These are phyloP conservation scores for Oedothorax gibbosus DNA, from an alignment of 1,140 invertebrate genomes.

Conservation along the genomic window DNA sequence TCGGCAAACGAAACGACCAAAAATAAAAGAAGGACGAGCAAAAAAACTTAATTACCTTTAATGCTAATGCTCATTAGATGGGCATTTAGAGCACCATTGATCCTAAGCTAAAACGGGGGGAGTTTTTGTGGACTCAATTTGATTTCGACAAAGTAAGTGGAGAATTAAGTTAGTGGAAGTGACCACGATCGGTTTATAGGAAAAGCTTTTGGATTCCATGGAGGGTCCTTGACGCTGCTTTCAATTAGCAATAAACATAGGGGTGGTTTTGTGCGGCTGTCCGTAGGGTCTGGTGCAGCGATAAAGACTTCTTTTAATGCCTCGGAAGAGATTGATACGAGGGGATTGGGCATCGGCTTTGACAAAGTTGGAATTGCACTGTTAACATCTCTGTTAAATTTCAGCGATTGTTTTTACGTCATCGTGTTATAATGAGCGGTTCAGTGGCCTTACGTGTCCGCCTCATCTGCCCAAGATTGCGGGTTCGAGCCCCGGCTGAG, in stretches of 20 bases:
- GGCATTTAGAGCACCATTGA: conserved; percentile 54
- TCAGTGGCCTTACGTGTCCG: too few relatives aligned
- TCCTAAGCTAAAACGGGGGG: conserved; percentile 36
- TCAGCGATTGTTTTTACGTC: too few relatives aligned
- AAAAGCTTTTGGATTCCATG: conserved; percentile 46
- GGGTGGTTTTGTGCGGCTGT: background rate
- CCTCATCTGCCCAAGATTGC: too few relatives aligned
- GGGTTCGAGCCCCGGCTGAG: too few relatives aligned
- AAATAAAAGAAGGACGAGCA: background rate
- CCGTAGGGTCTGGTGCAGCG: conserved; percentile 21
- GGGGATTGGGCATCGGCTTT: background rate
- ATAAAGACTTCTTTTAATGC: conserved; percentile 41
- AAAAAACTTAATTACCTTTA: conserved; percentile 51
- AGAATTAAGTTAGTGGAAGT: conserved; percentile 52
- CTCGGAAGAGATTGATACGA: conserved; percentile 23
- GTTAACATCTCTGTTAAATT: too few relatives aligned
- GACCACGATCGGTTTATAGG: conserved; percentile 55
- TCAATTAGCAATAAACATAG: conserved; percentile 47
- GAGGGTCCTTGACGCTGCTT: conserved; percentile 20
- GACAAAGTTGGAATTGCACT: too few relatives aligned
- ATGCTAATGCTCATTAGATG: conserved; percentile 56
- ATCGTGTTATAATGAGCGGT: too few relatives aligned
- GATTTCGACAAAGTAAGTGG: conserved; percentile 23
- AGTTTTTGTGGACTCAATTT: conserved; percentile 47
- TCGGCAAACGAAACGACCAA: background rate